Evolutionary conservation across 2,113 vertebrate genomes (phyloP).

Genomic region (Aptenodytes forsteri): DNA sequence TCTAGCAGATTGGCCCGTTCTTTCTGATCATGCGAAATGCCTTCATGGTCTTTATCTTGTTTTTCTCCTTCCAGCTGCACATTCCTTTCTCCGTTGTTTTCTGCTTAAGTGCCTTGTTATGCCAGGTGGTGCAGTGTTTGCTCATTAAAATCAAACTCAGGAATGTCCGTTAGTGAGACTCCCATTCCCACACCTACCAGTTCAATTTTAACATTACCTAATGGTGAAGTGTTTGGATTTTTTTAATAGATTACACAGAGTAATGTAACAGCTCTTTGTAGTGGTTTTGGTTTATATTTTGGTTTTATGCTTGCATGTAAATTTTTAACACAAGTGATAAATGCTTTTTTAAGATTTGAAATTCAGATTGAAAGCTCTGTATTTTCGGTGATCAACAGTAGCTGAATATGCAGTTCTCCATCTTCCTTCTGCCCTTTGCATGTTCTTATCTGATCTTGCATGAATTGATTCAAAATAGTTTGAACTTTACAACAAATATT

Average conservation of each 20-base stretch:
- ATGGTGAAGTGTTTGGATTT: background rate
- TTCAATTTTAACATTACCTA: background rate
- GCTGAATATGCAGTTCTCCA: background rate
- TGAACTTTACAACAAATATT: constrained; percentile 27
- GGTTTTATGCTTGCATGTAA: background rate
- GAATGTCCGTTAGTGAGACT: too few relatives aligned
- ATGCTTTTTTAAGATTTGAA: background rate
- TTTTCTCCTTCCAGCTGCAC: too few relatives aligned
- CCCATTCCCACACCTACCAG: background rate
- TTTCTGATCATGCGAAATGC: too few relatives aligned
- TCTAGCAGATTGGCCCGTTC: too few relatives aligned
- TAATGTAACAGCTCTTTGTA: background rate
- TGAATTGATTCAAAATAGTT: background rate
- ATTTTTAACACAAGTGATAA: background rate
- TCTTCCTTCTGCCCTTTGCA: background rate
- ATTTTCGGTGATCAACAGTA: background rate
- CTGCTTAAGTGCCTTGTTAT: too few relatives aligned
- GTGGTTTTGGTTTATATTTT: background rate
- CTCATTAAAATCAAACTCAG: too few relatives aligned
- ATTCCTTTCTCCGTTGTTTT: too few relatives aligned
- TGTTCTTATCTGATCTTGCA: constrained; percentile 11
- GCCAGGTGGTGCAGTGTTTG: too few relatives aligned
- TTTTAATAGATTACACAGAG: background rate
- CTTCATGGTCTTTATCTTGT: too few relatives aligned
- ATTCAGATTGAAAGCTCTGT: background rate